Evolutionary conservation across 2,113 vertebrate species (phyloP), one percentile per base, ranked within the genome.

Genomic region (Lota lota): DNA sequence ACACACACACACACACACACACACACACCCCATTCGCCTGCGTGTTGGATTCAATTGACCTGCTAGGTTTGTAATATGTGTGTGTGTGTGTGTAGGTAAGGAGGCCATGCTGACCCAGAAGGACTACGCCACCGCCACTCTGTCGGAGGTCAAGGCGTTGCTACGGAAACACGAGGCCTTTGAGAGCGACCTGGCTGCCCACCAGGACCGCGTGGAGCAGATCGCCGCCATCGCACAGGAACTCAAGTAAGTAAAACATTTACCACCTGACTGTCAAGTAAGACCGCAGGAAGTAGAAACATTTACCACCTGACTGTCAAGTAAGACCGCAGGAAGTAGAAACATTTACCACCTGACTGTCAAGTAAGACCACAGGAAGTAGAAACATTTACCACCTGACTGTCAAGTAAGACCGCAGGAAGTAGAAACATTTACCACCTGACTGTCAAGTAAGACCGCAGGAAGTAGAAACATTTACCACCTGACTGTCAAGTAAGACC

Each of bases 191-290:
- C 88, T 98, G 88, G 95, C 97, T 0, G 97, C 97, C 0, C 97
- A 98, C 79, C 97, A 98, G 90, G 97, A 98, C 90, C 70, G 97
- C 0, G 96, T 98, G 89, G 97, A 98, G 84, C 96, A 98, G 89
- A 98, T 98, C 0, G 96, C 95, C 0, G 96, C 97, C 59, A 98
- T 98, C 1, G 96, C 97, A 0, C 95, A 98, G 88, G 97, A 98
- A 68, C 95, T 98, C 79, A 98, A 98, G 96, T 97, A 87, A 2
- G 78, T 15, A 75, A 33, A 33, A 4, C 28, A 33, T 33, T 33
- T 33, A 7, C 28, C 28, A 33, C 28, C 28, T 33, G 28, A 33
- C 28, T 7, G 28, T 33, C 28, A 33, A 4, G 28, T 47, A 47
- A 47, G 40, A 47, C 10, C 40, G 51, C 20, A 19, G 54, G 24